Base-by-base conservation (phyloP, 1,140 invertebrate species). In the Drosophila lacteicornis region DNA sequence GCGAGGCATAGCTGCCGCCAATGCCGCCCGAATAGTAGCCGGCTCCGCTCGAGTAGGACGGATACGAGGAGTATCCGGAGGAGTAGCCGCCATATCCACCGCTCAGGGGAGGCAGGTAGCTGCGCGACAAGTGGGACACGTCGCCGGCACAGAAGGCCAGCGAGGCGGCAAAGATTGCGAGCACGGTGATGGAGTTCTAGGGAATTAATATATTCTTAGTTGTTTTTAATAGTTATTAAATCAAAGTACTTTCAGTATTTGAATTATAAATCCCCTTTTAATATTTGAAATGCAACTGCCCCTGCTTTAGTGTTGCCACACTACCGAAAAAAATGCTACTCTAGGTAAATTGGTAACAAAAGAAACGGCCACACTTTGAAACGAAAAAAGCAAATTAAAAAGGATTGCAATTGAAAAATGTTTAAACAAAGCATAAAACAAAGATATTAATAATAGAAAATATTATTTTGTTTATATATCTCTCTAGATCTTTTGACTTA, bases 71-170 rank as follows among this genome's bases (percentile, higher is more conserved):
- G n/a, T 78, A 69, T 1, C 67, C 65, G 22, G 63, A 43, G 40
- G 73, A 69, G 62, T 84, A 76, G 46, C 69, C 57, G 6, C 59
- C 25, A 30, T 63, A 47, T 2, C 63, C 62, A 12, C 59, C 40
- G 19, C 69, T 68, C 38, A 76, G 25, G 1, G 91, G 80, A 11
- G 91, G 91, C 74, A 92, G 62, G 30, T 92, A 92, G 53, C 55
- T 67, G 40, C 77, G 74, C 11, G 80, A 69, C 58, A 92, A 51
- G 45, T 92, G 91, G 0, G 91, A 82, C 17, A 92, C 91, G 58
- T 92, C 91, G 1, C 68, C 91, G 15, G 45, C 30, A 13, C 70
- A 86, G 15, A 68, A 42, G 6, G 69, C 82, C 56, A 91, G 17
- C 4, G 80, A 63, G 33, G 81, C 71, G 53, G 40, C 62, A 50